Conservation (phyloP, 1,140 invertebrate genomes). For the Hylaeus volcanicus region DNA sequence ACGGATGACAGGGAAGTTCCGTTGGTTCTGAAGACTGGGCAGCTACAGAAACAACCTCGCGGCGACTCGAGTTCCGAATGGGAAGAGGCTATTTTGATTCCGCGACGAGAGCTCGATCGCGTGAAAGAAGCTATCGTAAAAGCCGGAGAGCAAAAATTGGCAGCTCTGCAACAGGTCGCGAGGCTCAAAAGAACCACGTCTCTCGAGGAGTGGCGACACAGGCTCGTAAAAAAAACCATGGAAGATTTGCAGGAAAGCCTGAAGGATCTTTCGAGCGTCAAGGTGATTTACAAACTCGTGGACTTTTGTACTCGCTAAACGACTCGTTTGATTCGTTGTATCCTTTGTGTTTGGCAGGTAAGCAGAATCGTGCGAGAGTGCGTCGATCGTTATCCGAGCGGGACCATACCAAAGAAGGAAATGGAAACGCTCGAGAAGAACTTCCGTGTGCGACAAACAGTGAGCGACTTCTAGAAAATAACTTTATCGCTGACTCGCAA, state of each 20-base stretch:
- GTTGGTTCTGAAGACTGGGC: conserved; percentile 82
- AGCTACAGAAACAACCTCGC: conserved; percentile 81
- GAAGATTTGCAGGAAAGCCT: conserved; percentile 82
- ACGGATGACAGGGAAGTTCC: conserved; percentile 73
- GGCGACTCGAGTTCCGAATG: conserved; percentile 78
- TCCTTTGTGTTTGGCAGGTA: neutral
- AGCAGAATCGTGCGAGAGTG: neutral
- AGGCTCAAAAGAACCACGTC: conserved; percentile 81
- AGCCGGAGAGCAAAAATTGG: conserved; percentile 81
- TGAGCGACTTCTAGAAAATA: neutral
- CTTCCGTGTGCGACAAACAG: neutral
- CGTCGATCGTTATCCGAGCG: neutral
- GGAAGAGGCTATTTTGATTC: conserved; percentile 82
- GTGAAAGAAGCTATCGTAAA: conserved; percentile 83
- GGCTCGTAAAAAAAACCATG: conserved; percentile 82
- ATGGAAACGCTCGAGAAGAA: neutral
- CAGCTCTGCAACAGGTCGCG: conserved; percentile 78
- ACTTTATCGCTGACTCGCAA: no score
- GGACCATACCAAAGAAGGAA: neutral
- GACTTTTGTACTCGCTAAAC: no score
- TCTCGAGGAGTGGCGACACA: conserved; percentile 83
- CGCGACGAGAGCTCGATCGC: conserved; percentile 80
- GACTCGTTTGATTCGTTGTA: no score
- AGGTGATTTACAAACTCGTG: conserved; percentile 72
- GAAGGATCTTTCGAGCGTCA: conserved; percentile 81